These are phyloP conservation scores for Proterorhinus semilunaris DNA, from an alignment of 2,113 vertebrate species.

Conservation along the genomic window DNA sequence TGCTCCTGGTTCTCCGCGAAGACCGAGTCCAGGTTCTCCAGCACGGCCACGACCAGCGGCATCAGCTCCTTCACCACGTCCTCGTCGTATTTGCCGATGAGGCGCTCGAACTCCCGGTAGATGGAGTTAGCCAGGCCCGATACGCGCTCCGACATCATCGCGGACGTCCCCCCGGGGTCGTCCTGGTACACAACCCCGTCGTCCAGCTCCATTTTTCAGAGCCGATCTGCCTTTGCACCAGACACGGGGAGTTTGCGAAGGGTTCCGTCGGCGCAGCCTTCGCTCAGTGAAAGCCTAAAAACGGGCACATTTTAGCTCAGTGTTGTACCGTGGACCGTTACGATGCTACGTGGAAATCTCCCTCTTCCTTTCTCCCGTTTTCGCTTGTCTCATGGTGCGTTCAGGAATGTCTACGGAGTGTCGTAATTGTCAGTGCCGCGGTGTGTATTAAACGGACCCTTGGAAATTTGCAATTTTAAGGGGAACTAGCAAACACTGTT, in stretches of 20 bases:
- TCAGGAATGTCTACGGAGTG: conserved; percentile 29
- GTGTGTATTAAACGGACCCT: too few species aligned
- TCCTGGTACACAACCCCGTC: conserved; percentile 96
- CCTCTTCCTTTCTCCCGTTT: conserved; percentile 63
- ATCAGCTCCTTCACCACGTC: conserved; percentile 97
- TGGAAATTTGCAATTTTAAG: too few species aligned
- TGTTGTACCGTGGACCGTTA: conserved; percentile 20
- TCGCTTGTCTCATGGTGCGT: conserved; percentile 52
- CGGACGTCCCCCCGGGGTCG: conserved; percentile 92
- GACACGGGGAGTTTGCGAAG: conserved; percentile 13
- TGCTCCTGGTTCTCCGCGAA: conserved; percentile 96
- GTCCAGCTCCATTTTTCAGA: conserved; percentile 79
- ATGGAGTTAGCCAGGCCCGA: conserved; percentile 96
- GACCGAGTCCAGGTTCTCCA: conserved; percentile 96
- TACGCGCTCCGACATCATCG: conserved; percentile 95
- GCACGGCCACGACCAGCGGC: conserved; percentile 93
- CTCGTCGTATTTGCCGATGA: conserved; percentile 95
- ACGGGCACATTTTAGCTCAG: conserved; percentile 21
- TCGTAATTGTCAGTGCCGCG: too few species aligned
- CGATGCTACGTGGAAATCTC: conserved; percentile 66
- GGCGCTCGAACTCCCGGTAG: conserved; percentile 95
- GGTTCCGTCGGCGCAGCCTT: conserved; percentile 10
- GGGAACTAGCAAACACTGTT: too few species aligned
- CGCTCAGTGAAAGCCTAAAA: conserved; percentile 7
- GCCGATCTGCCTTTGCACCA: conserved; percentile 40